Conservation (phyloP, 2,797 vertebrate genomes). For the Calcarius lapponicus region DNA sequence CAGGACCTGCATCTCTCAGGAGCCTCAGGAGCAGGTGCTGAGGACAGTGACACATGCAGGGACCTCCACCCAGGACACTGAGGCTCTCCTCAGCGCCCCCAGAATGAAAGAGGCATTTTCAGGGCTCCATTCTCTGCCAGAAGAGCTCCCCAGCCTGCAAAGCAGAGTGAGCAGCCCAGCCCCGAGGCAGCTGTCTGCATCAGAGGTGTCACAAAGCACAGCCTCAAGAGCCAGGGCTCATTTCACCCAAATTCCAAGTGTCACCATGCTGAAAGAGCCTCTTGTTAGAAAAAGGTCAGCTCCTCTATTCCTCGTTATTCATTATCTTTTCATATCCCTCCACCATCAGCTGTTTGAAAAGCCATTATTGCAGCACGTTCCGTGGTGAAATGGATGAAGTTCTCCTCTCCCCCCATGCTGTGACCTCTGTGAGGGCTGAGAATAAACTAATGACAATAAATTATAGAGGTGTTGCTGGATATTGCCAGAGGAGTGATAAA, state of each 20-base stretch:
- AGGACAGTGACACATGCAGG: neutral
- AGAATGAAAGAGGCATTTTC: neutral
- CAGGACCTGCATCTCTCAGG: neutral
- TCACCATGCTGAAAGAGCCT: neutral
- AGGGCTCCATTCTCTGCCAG: neutral
- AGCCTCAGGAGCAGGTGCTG: no score
- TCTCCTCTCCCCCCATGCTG: neutral
- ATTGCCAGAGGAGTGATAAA: constrained; percentile 39
- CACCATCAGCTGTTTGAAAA: constrained; percentile 14
- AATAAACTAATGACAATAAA: constrained; percentile 69
- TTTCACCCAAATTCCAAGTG: constrained; percentile 9
- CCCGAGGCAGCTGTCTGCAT: neutral
- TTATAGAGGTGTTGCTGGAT: constrained; percentile 55
- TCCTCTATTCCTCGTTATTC: neutral
- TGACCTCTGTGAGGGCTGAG: constrained; percentile 29
- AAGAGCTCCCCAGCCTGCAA: neutral
- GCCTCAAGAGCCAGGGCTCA: neutral
- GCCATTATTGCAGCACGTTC: constrained; percentile 21
- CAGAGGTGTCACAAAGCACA: neutral
- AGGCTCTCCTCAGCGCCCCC: neutral
- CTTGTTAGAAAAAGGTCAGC: neutral
- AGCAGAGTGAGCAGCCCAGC: neutral
- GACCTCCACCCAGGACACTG: neutral
- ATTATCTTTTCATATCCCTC: constrained; percentile 41
- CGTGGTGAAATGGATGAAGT: constrained; percentile 20